A percentile compares a stretch with the other conserved stretches of the same genome.
These are phyloP conservation scores for Sphaerophoria rueppellii DNA, from an alignment of 2,888 invertebrate species.

Conservation along the genomic window DNA sequence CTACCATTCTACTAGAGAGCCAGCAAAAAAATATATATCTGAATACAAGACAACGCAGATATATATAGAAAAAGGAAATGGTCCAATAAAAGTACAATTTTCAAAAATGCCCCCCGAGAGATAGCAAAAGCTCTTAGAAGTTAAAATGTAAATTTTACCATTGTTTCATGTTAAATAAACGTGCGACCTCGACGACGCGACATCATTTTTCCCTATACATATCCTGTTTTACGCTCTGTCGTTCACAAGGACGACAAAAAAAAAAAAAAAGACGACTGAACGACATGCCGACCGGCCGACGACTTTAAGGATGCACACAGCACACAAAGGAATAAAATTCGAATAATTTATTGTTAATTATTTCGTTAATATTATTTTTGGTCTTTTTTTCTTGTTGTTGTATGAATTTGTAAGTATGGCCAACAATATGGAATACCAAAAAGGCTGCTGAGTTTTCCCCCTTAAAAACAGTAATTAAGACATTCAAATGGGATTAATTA, in stretches of 20 bases:
- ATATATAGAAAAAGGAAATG: slow-evolving; percentile 14
- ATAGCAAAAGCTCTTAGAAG: slow-evolving; percentile 15
- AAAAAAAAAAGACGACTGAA: too few species aligned
- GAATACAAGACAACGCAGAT: slow-evolving; percentile 4
- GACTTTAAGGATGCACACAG: slow-evolving; percentile 62
- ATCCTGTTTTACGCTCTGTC: background rate
- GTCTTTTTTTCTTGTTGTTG: background rate
- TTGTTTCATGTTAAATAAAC: slow-evolving; percentile 21
- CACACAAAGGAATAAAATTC: slow-evolving; percentile 70
- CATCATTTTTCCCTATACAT: background rate
- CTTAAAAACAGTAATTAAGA: slow-evolving; percentile 52
- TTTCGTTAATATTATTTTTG: slow-evolving; percentile 40
- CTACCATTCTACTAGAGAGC: background rate
- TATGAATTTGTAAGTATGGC: slow-evolving; percentile 30
- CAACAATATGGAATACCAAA: slow-evolving; percentile 25
- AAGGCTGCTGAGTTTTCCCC: background rate
- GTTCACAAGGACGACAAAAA: background rate
- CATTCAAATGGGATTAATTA: slow-evolving; percentile 64
- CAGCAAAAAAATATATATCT: background rate
- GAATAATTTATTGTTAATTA: slow-evolving; percentile 69
- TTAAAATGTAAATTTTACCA: slow-evolving; percentile 61
- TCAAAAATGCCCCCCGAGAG: slow-evolving; percentile 61
- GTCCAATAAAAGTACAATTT: slow-evolving; percentile 64
- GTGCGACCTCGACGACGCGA: slow-evolving; percentile 21
- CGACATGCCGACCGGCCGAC: background rate